Base-by-base conservation (phyloP, 2,888 invertebrate genomes). In the Scelioninae gen. 1 region DNA sequence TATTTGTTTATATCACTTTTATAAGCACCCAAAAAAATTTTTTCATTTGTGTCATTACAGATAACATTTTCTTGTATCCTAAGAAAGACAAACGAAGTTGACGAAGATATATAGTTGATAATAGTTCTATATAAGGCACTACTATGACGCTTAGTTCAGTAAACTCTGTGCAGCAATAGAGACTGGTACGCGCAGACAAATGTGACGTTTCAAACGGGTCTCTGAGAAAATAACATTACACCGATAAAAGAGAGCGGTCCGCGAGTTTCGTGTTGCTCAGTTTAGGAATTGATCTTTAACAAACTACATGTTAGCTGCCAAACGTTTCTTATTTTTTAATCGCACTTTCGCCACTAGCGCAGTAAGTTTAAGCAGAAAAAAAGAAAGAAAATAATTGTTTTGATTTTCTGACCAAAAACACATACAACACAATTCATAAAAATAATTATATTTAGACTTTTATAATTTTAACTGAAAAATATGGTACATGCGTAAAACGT, bases 321-420 rank as follows among this genome's bases (percentile, higher is more conserved):
- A 66, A 51, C 63, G 65, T 55, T 60, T 79, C 11, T 9, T 56
- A 56, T 51, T 66, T 72, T 79, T 72, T 60, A 60, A 60, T 60
- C 79, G 79, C 72, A 72, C 72, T 72, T 79, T 79, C 60, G 72
- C 72, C 72, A 58, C 43, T 11, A 72, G 79, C 53, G 66, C 72
- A 40, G 79, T 79, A 56, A 79, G 72, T 72, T 34, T 55, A 5
- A 6, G 1, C 16, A 31, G n/a, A 34, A 63, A 32, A 32, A 16
- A 10, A 5, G 10, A 23, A 58, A 40, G 4, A 47, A 0, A 47
- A 23, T 1, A 23, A 23, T 23, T 23, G 4, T 23, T 23, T 23
- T 2, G 23, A 23, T 1, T 23, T 23, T 23, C 4, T 23, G 4
- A 23, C 23, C 23, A n/a, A n/a, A n/a, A n/a, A n/a, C n/a, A n/a